Evolutionary conservation across 1,140 invertebrate genomes (phyloP).

Genomic region (Helicoverpa zea): DNA sequence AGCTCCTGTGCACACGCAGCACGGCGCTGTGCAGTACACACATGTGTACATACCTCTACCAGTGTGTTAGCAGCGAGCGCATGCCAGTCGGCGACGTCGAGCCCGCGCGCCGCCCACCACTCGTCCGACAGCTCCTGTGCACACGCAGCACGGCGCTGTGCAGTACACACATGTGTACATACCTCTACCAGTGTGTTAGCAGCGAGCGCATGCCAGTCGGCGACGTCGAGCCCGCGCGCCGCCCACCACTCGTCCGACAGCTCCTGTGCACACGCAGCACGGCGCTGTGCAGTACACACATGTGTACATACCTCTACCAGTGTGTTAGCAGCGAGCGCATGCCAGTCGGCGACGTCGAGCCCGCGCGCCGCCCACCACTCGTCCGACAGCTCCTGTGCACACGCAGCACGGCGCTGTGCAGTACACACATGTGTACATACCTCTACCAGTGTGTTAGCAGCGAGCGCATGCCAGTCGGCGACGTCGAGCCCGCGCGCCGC

Average conservation of each 20-base stretch:
- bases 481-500: slow-evolving; percentile 91
- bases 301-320: slow-evolving; percentile 92
- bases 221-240: slow-evolving; percentile 90
- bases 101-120: slow-evolving; percentile 94
- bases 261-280: slow-evolving; percentile 91
- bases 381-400: slow-evolving; percentile 90
- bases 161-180: background rate
- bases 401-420: slow-evolving; percentile 92
- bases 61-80: slow-evolving; percentile 94
- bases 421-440: slow-evolving; percentile 64
- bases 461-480: slow-evolving; percentile 95
- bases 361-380: slow-evolving; percentile 95
- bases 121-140: slow-evolving; percentile 91
- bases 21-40: no score
- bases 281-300: slow-evolving; percentile 87
- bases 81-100: slow-evolving; percentile 94
- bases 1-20: no score
- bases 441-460: slow-evolving; percentile 94
- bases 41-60: slow-evolving; percentile 89
- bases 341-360: slow-evolving; percentile 93
- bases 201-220: slow-evolving; percentile 95
- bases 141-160: slow-evolving; percentile 93
- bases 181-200: slow-evolving; percentile 94
- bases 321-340: slow-evolving; percentile 93
- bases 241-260: slow-evolving; percentile 95